Evolutionary conservation across 1,140 invertebrate genomes (phyloP), one percentile per base, ranked within the genome.

Genomic region (Drosophila burlai): DNA sequence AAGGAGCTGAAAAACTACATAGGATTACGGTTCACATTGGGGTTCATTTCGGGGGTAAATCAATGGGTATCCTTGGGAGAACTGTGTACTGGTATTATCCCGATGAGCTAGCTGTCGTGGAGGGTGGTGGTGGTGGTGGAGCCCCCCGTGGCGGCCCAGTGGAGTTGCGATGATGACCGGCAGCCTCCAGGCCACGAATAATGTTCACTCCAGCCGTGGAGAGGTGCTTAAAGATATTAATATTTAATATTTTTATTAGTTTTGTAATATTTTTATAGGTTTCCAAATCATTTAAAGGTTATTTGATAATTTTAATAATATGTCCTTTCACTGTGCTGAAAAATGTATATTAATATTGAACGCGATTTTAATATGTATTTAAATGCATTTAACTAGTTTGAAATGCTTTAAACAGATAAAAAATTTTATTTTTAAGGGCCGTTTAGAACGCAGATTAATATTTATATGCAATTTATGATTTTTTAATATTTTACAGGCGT

Each of bases 121-220:
- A 83, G 26, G 50, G 79, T 4, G 80, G 69, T 15, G 79, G 69
- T 15, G 79, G 83, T 2, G 83, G 75, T 11, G 75, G 43, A 9
- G 21, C 58, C 11, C 76, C 62, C 11, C 38, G 71, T 38, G 80
- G 67, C 2, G 64, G 60, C 9, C 21, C 72, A 13, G 79, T 77
- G n/a, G 29, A 21, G 66, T 58, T 76, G 52, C 54, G 76, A 47
- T 76, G 71, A 26, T 72, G 63, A 15, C 76, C 63, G 0, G 11
- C 45, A 3, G 11, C 31, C 43, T 63, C 42, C 5, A 40, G 8
- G 15, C n/a, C 45, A 9, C 24, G 66, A 29, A 36, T 45, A 54
- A 71, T 4, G 31, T 31, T 54, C 13, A 77, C 42, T 21, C 60
- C 59, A 24, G 40, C 83, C 10, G 47, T 42, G 6, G 65, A 61